Evolutionary conservation across 1,140 invertebrate species (phyloP).

Genomic region (Aphelenchoides fujianensis): DNA sequence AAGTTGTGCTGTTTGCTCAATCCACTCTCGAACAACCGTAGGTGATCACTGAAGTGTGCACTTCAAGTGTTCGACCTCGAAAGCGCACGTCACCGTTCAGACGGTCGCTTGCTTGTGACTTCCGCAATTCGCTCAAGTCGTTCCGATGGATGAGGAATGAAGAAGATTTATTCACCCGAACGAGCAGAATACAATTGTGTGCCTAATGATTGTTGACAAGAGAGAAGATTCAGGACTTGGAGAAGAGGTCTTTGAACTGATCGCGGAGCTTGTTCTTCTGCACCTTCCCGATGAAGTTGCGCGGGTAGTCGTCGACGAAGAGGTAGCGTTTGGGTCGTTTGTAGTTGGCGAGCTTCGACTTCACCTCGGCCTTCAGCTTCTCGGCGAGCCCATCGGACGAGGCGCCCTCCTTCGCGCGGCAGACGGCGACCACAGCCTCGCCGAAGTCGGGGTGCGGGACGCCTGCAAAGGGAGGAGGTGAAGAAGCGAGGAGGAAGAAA

Average conservation of each 20-base stretch:
- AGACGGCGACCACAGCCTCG: slow-evolving; percentile 58
- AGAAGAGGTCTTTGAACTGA: slow-evolving; percentile 52
- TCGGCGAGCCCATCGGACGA: slow-evolving; percentile 27
- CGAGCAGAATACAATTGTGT: too few relatives aligned
- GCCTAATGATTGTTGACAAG: too few relatives aligned
- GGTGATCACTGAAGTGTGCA: too few relatives aligned
- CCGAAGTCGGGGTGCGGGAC: slow-evolving; percentile 60
- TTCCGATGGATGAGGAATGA: too few relatives aligned
- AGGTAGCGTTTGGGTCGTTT: slow-evolving; percentile 54
- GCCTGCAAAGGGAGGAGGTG: slow-evolving; percentile 28
- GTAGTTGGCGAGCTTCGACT: slow-evolving; percentile 44
- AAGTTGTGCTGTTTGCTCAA: too few relatives aligned
- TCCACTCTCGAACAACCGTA: too few relatives aligned
- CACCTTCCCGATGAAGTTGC: slow-evolving; percentile 59
- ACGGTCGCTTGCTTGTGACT: too few relatives aligned
- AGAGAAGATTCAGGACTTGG: too few relatives aligned
- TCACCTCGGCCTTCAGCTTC: slow-evolving; percentile 31
- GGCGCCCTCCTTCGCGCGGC: slow-evolving; percentile 20
- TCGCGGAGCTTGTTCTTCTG: slow-evolving; percentile 59
- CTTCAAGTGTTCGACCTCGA: too few relatives aligned
- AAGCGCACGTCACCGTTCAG: too few relatives aligned
- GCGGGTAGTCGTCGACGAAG: slow-evolving; percentile 50
- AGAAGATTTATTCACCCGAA: too few relatives aligned
- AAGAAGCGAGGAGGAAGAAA: slow-evolving; percentile 11
- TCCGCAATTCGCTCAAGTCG: too few relatives aligned